Base-by-base conservation (phyloP, 1,140 invertebrate species). In the Lethrus apterus region DNA sequence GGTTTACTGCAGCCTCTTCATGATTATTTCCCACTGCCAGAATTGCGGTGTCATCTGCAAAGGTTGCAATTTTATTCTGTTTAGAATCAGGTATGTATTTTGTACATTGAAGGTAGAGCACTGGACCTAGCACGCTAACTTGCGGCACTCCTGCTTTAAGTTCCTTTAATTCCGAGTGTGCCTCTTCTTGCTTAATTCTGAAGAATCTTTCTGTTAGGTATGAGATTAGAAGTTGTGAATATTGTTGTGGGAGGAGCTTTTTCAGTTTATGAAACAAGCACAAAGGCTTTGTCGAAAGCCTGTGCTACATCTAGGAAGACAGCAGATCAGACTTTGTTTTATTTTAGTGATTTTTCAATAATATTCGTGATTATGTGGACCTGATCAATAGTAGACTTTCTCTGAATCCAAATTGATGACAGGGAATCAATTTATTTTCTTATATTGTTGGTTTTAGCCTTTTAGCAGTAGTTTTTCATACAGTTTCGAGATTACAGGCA, bases 81-180 rank as follows among this genome's bases (percentile, higher is more conserved):
- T 52, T 17, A 10, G 11, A 8, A 15, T n/a, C 40, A 10, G 58
- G 63, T 3, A 62, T 33, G 32, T 65, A 57, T 14, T 36, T 36
- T 7, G 54, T 59, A 42, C 51, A 65, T 9, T 61, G 15, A 2
- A 55, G 42, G 43, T 65, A 65, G 1, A 65, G 46, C 1, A 64
- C 29, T 9, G 62, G 59, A 0, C 51, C 59, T 30, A 63, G 32
- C 3, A 61, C 55, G 48, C 56, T 62, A 14, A 62, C 54, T 47
- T 65, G 60, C 18, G 62, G 62, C 0, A 65, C 55, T 32, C 63
- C 56, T 43, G 57, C 50, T 44, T 47, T 31, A n/a, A 58, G 54
- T 38, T 35, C 20, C 24, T 42, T 48, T 19, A 56, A 19, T 4
- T 47, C 48, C n/a, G 51, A 52, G 26, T 34, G 44, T 13, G 14